These are phyloP conservation scores for Graptemys geographica DNA, from an alignment of 2,797 vertebrate genomes.

Conservation along the genomic window DNA sequence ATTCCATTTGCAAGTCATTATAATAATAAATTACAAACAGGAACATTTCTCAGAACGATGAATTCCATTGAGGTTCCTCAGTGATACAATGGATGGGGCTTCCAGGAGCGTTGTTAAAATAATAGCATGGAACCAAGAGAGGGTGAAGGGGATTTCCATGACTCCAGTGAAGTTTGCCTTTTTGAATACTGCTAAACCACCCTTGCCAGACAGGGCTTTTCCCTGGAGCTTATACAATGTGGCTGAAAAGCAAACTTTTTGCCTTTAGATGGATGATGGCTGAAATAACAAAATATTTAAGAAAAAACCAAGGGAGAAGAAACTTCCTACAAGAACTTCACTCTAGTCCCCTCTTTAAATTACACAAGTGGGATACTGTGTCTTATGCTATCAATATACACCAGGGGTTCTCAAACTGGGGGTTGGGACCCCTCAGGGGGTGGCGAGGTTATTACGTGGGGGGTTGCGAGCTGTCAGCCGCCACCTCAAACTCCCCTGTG, in stretches of 20 bases:
- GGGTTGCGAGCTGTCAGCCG: too few species aligned
- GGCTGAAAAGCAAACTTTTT: fast-evolving
- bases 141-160: neutral
- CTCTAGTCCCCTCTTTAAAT: neutral
- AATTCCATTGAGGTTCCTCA: neutral
- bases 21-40: neutral
- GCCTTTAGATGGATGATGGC: neutral
- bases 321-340: slow-evolving; percentile 11
- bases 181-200: neutral
- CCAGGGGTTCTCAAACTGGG: too few species aligned
- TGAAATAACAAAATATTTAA: neutral
- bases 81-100: neutral
- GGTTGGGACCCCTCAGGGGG: too few species aligned
- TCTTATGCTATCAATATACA: neutral
- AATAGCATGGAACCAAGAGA: neutral
- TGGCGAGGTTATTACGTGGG: too few species aligned
- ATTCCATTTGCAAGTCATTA: neutral
- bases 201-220: neutral
- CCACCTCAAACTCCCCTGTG: too few species aligned
- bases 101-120: slow-evolving; percentile 15
- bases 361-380: neutral
- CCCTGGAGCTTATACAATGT: fast-evolving
- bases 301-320: neutral
- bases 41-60: neutral
- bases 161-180: neutral